Conservation (phyloP, 2,797 vertebrate genomes). For the Podargus strigoides region DNA sequence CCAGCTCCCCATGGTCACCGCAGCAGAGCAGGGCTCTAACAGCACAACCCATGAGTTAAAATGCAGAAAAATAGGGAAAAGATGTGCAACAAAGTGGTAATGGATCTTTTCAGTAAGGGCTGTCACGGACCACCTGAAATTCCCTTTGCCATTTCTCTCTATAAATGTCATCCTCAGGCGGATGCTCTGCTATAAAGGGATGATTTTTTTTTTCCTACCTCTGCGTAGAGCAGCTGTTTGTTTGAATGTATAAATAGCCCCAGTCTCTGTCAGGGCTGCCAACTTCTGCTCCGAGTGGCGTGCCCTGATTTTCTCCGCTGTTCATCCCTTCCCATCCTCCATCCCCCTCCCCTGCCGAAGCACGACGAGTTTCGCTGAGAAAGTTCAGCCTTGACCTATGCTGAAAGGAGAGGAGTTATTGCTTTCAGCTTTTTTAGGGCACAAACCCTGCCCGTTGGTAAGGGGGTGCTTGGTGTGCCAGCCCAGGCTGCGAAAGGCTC, state of each 20-base stretch:
- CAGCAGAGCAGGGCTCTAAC: not conserved
- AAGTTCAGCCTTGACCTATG: not conserved
- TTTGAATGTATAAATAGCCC: not conserved
- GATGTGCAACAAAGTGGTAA: not conserved
- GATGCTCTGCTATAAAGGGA: not conserved
- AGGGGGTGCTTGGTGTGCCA: accelerated
- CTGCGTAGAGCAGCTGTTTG: not conserved
- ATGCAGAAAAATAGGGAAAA: not conserved
- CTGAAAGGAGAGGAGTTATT: not conserved
- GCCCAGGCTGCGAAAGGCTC: not conserved
- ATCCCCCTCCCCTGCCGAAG: not conserved
- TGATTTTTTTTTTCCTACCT: not conserved
- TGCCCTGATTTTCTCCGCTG: not conserved
- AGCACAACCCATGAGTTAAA: not conserved
- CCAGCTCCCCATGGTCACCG: not conserved
- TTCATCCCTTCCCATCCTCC: not conserved
- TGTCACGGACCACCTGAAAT: not conserved
- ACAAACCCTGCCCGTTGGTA: accelerated
- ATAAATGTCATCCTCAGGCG: not conserved
- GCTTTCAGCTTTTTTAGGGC: not conserved
- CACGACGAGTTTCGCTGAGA: accelerated
- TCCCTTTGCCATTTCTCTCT: not conserved
- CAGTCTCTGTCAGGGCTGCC: not conserved
- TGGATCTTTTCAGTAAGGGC: not conserved
- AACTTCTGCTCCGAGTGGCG: accelerated